Conservation (phyloP, 2,797 vertebrate genomes). For the Sebastes miniatus region DNA sequence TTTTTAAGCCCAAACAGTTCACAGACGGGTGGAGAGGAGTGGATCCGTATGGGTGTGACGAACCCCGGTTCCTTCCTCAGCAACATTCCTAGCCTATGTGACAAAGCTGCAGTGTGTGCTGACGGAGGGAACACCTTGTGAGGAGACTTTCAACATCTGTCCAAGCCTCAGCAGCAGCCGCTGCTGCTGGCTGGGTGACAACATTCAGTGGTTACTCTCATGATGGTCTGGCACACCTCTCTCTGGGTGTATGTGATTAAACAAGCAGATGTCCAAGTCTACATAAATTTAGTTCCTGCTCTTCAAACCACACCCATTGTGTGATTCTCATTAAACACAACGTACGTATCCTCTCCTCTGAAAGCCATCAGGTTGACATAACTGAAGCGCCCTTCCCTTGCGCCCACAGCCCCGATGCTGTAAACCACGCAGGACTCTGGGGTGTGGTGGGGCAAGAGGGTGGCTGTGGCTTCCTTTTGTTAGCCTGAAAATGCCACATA, state of each 20-base stretch:
- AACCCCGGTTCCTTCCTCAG: slow-evolving; percentile 62
- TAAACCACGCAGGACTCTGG: slow-evolving; percentile 50
- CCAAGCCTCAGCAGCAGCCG: background rate
- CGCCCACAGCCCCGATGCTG: slow-evolving; percentile 33
- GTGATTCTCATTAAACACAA: slow-evolving; percentile 27
- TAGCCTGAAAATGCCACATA: slow-evolving; percentile 60
- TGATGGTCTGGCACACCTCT: slow-evolving; percentile 15
- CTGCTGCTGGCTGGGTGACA: background rate
- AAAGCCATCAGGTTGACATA: slow-evolving; percentile 47
- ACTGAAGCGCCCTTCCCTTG: slow-evolving; percentile 32
- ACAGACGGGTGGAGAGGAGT: slow-evolving; percentile 62
- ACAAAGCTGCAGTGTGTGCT: slow-evolving; percentile 50
- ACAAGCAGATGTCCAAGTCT: slow-evolving; percentile 35
- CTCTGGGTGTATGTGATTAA: slow-evolving; percentile 15
- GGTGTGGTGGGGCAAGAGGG: slow-evolving; percentile 68
- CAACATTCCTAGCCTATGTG: slow-evolving; percentile 66
- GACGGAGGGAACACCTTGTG: slow-evolving; percentile 52
- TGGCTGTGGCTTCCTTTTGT: slow-evolving; percentile 74
- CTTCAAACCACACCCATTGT: slow-evolving; percentile 41
- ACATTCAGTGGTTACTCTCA: slow-evolving; percentile 2
- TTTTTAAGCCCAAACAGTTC: slow-evolving; percentile 62
- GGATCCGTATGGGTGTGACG: slow-evolving; percentile 66
- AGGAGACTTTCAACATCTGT: slow-evolving; percentile 43
- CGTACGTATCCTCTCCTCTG: slow-evolving; percentile 1
- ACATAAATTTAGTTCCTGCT: slow-evolving; percentile 18